Base-by-base conservation (phyloP, 2,113 vertebrate genomes). In the Chionodraco myersi region DNA sequence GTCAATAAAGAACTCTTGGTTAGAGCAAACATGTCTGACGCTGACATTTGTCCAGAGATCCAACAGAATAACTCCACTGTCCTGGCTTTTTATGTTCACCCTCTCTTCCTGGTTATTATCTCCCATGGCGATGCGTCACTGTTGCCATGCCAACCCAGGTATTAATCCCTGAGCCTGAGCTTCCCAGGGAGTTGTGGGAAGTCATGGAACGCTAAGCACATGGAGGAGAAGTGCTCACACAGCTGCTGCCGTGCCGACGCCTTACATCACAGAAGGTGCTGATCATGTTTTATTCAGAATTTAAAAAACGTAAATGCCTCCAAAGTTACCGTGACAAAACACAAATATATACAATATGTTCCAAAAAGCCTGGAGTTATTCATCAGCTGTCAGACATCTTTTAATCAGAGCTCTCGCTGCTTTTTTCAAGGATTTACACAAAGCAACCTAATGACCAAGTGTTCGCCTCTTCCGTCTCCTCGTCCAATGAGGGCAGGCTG, bases 131-230 rank as follows among this genome's bases (percentile, higher is more conserved):
- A 74, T 58, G 81, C 78, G 78, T 94, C 91, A 92, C 84, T 6
- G 86, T 93, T 91, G 78, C 88, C 85, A 92, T 91, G 91, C 71
- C 75, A 79, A 91, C 86, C 63, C 70, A 70, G 85, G 90, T 88
- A 91, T 85, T 93, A 91, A 89, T 89, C 90, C 84, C 64, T 60
- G 34, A n/a, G n/a, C n/a, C n/a, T n/a, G n/a, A 26, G 48, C 63
- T 65, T 30, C 21, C 45, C 21, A 10, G 36, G 74, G 72, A 62
- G 41, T 45, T 73, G 61, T 79, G 75, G 81, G 66, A 81, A 88
- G 78, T 75, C 72, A 77, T 62, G 62, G 74, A 82, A 72, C 30
- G 41, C 6, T 71, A 83, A 75, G 56, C 58, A 66, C n/a, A 60
- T 7, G 61, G 64, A n/a, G n/a, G n/a, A 52, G 44, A 66, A 30